Evolutionary conservation across 2,888 invertebrate genomes (phyloP).

Genomic region (Leptinotarsa rubiginosa): DNA sequence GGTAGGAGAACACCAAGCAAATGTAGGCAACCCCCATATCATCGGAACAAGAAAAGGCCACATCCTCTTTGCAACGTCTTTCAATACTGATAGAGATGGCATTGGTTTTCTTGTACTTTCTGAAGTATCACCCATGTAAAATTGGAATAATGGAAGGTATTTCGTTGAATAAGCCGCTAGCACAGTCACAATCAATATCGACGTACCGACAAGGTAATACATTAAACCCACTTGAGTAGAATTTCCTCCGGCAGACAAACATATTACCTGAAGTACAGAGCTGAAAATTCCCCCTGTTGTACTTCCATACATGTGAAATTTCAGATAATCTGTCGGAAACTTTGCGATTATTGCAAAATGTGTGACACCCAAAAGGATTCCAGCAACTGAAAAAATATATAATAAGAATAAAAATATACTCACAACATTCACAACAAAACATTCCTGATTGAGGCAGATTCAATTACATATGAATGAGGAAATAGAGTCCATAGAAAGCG

Average conservation of each 20-base stretch:
- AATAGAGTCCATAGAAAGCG: too few relatives aligned
- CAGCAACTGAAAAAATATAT: constrained; percentile 17
- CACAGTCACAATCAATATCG: constrained; percentile 1
- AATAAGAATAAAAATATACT: too few relatives aligned
- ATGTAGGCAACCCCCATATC: neutral
- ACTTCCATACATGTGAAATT: constrained; percentile 12
- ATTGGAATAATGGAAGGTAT: constrained; percentile 3
- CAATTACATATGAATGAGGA: too few relatives aligned
- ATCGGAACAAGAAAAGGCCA: constrained; percentile 12
- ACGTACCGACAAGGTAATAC: constrained; percentile 12
- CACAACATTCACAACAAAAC: too few relatives aligned
- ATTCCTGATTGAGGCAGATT: too few relatives aligned
- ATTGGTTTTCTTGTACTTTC: constrained; percentile 7
- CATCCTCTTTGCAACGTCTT: neutral
- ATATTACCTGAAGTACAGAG: constrained; percentile 13
- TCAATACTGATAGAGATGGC: neutral
- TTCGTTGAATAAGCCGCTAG: neutral
- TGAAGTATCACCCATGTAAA: constrained; percentile 22
- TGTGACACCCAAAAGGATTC: neutral
- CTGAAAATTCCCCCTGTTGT: constrained; percentile 10
- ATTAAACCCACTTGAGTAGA: constrained; percentile 12
- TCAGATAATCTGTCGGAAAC: neutral
- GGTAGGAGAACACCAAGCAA: neutral
- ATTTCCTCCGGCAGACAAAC: neutral
- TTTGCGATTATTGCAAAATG: constrained; percentile 11